Evolutionary conservation across 2,888 invertebrate genomes (phyloP).

Genomic region (Spilarctia lutea): DNA sequence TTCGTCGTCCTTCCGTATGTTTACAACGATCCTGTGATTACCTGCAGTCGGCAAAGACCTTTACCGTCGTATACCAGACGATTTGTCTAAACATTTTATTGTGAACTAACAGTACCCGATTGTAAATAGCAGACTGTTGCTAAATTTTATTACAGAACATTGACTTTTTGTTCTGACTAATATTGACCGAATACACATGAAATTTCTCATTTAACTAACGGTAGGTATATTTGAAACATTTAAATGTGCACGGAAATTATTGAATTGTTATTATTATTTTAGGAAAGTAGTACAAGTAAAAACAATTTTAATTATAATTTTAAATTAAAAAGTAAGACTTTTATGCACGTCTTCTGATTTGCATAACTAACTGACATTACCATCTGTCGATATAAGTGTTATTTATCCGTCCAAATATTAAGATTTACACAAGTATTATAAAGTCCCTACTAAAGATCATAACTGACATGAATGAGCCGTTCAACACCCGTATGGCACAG

Average conservation of each 20-base stretch:
- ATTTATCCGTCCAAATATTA: too few species aligned
- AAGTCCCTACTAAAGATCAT: too few species aligned
- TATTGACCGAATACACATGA: slow-evolving; percentile 23
- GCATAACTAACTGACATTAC: too few species aligned
- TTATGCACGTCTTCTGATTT: too few species aligned
- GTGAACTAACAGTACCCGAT: slow-evolving; percentile 55
- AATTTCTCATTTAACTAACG: slow-evolving; percentile 31
- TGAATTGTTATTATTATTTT: slow-evolving; percentile 25
- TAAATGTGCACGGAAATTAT: slow-evolving; percentile 24
- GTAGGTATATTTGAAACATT: slow-evolving; percentile 31
- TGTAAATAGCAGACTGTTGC: slow-evolving; percentile 45
- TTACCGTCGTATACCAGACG: slow-evolving; percentile 25
- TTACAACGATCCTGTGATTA: slow-evolving; percentile 20
- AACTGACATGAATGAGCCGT: too few species aligned
- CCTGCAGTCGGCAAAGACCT: slow-evolving; percentile 27
- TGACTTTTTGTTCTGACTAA: slow-evolving; percentile 31
- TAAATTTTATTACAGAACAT: slow-evolving; percentile 48
- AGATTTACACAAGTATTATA: too few species aligned
- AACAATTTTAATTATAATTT: too few species aligned
- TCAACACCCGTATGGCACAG: too few species aligned
- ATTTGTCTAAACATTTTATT: slow-evolving; percentile 37
- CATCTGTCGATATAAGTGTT: too few species aligned
- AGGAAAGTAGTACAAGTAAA: too few species aligned
- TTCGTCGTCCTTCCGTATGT: slow-evolving; percentile 9
- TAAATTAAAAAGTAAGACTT: too few species aligned